Base-by-base conservation (phyloP, 2,888 invertebrate genomes). In the Macrophya annulata region DNA sequence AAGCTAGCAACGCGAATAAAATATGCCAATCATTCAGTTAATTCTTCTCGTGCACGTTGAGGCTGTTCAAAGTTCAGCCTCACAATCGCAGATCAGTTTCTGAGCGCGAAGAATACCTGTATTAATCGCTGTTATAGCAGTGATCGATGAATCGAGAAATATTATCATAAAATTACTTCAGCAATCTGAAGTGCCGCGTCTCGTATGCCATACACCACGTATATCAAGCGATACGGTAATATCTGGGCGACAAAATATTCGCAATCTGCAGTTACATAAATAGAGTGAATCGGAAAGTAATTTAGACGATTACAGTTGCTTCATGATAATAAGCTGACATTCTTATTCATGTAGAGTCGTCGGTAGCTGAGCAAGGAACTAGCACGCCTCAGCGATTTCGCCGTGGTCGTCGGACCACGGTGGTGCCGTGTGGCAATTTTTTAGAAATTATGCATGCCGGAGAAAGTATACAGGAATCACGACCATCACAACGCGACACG, bases 381-480 rank as follows among this genome's bases (percentile, higher is more conserved):
- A 21, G 10, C 43, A 45, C 45, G 43, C n/a, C 31, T 74, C 45
- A 45, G 45, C 45, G 45, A 31, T 45, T 21, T 45, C 45, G 21
- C 40, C 68, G 37, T 17, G 68, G 37, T 68, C 68, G 25, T 37
- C 68, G 17, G 37, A 10, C 37, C 3, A 31, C 31, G 3, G 3
- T 3, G 31, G 31, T 9, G 68, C 37, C 17, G 37, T 37, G 68
- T 17, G 1, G 25, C 37, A 37, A 68, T 68, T 68, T 68, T 25
- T 25, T 12, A 31, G 68, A 37, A 77, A 77, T 77, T 31, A 51
- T 37, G 37, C 43, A 37, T 17, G 31, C 55, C 37, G 31, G 51
- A 77, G 77, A 77, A 77, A 55, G 55, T 77, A 31, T 55, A 31
- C 31, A 43, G 45, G 25, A 21, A 9, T 72, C 72, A 25, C 25